A percentile compares a stretch with the other conserved stretches of the same genome.
phyloP scores from a whole-genome alignment of 2,797 vertebrate species.

The Siniperca undulata region DNA sequence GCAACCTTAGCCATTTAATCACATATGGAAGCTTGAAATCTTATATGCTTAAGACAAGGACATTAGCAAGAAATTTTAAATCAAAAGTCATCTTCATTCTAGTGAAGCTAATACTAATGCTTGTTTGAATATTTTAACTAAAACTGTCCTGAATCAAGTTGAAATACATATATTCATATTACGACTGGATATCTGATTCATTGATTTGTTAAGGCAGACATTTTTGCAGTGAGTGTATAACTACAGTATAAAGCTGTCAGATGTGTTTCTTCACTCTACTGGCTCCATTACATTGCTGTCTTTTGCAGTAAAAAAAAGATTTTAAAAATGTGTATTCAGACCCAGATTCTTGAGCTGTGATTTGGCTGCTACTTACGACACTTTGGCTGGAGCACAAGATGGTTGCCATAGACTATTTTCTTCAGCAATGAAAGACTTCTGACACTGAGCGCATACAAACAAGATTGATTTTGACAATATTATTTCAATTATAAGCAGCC shows the following conservation, averaged over 20 bases:
- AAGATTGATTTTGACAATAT: constrained; percentile 12
- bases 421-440: constrained; percentile 13
- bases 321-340: constrained; percentile 14
- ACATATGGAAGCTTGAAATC: not conserved
- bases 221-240: not conserved
- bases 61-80: not conserved
- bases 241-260: not conserved
- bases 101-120: not conserved
- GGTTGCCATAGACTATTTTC: constrained; percentile 19
- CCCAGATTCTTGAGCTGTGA: constrained; percentile 12
- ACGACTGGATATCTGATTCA: not conserved
- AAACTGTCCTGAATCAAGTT: not conserved
- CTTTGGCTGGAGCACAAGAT: constrained; percentile 33
- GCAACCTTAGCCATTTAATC: not conserved
- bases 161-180: not conserved
- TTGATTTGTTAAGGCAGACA: not conserved
- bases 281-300: constrained; percentile 1
- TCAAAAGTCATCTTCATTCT: not conserved
- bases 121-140: not conserved
- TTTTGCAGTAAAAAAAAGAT: not conserved
- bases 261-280: not conserved
- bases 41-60: not conserved
- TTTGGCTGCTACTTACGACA: constrained; percentile 38
- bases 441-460: not conserved
- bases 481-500: not conserved